Percentiles rank a stretch among this genome's conserved stretches.
Evolutionary conservation across 2,888 invertebrate genomes (phyloP).

Genomic region (Conistra vaccinii): DNA sequence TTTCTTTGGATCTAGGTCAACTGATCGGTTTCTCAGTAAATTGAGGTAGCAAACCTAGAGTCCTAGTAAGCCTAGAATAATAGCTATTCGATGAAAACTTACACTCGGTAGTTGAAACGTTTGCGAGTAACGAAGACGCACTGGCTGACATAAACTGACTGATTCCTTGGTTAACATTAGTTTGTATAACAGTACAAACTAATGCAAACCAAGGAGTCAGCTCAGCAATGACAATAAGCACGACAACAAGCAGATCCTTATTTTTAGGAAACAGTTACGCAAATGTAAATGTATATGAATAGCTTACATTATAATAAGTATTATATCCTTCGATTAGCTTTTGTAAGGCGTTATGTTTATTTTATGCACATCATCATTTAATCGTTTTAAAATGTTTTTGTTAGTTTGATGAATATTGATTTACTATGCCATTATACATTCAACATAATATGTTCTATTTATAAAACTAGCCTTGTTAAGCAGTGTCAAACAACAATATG

Average conservation of each 20-base stretch:
- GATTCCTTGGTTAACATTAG: too few relatives aligned
- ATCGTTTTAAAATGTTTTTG: background rate
- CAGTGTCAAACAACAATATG: background rate
- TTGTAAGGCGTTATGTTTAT: conserved; percentile 23
- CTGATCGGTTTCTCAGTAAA: too few relatives aligned
- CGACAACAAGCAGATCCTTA: background rate
- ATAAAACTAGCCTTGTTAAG: conserved; percentile 24
- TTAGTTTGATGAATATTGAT: conserved; percentile 7
- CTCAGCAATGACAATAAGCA: too few relatives aligned
- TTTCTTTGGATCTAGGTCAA: background rate
- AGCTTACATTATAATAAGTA: background rate
- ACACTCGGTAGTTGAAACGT: background rate
- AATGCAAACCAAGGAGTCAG: too few relatives aligned
- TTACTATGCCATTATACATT: background rate
- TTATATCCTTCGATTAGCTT: background rate
- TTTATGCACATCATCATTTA: conserved; percentile 23
- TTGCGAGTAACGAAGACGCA: background rate
- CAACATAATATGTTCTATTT: background rate
- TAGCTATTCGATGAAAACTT: background rate
- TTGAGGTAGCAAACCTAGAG: too few relatives aligned
- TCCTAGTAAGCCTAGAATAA: too few relatives aligned
- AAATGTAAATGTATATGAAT: conserved; percentile 8
- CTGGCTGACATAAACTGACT: too few relatives aligned
- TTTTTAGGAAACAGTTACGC: background rate
- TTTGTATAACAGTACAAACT: too few relatives aligned